Conservation (phyloP, 30 jellyfish, hydroid and myxozoan genomes). For the Chrysaora quinquecirrha region DNA sequence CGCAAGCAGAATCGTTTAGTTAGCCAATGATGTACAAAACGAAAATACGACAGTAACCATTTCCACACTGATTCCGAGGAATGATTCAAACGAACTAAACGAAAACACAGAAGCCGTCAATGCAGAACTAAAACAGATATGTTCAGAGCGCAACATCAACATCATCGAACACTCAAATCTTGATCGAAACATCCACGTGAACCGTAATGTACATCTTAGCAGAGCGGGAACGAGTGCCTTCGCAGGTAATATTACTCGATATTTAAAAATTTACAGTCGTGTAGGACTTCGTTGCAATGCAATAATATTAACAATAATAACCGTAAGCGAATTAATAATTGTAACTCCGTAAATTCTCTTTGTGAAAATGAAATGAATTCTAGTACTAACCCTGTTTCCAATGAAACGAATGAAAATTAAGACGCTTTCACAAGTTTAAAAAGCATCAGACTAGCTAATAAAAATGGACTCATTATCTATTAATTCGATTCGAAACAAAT, state of each 20-base stretch:
- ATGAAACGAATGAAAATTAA: not conserved
- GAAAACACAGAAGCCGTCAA: slow-evolving; percentile 32
- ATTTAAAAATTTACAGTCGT: not conserved
- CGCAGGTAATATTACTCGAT: slow-evolving; percentile 33
- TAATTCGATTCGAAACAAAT: slow-evolving; percentile 18
- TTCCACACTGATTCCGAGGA: slow-evolving; percentile 27
- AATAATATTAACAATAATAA: not conserved
- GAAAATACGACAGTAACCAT: slow-evolving; percentile 6
- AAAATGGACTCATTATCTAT: slow-evolving; percentile 18
- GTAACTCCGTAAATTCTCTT: slow-evolving; percentile 1
- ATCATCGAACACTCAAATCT: slow-evolving; percentile 22
- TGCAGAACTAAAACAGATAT: slow-evolving; percentile 22
- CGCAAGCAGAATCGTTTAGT: slow-evolving; percentile 8
- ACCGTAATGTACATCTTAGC: slow-evolving; percentile 16
- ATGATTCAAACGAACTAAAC: slow-evolving; percentile 19
- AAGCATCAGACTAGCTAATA: slow-evolving; percentile 11
- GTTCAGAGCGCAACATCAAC: slow-evolving; percentile 19
- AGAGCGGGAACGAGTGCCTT: slow-evolving; percentile 21
- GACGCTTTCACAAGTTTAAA: slow-evolving; percentile 22
- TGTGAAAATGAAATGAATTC: not conserved
- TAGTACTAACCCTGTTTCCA: slow-evolving; percentile 6
- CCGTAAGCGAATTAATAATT: not conserved
- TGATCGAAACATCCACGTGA: slow-evolving; percentile 21
- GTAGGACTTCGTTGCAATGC: slow-evolving; percentile 24
- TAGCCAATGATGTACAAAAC: slow-evolving; percentile 13